A percentile compares a stretch with the other conserved stretches of the same genome.
These are phyloP conservation scores for Globodera rostochiensis DNA, from an alignment of 1,140 invertebrate species.

Conservation along the genomic window DNA sequence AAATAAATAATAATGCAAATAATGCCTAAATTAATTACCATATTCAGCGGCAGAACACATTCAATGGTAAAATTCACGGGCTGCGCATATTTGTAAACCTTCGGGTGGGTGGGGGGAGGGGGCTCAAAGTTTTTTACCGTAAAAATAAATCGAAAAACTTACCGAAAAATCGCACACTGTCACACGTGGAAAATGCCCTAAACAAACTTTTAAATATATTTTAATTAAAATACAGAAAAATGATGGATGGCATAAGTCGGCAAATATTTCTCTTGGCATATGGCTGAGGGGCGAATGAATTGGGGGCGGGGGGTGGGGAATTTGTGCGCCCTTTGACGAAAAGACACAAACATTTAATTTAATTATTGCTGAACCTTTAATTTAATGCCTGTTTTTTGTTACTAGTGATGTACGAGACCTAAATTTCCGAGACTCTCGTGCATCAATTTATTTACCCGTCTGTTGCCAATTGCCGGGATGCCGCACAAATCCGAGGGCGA, in stretches of 20 bases:
- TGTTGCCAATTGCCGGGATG: conserved; percentile 48
- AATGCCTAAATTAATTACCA: conserved; percentile 35
- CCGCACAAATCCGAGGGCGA: conserved; percentile 46
- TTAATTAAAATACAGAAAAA: too few species aligned
- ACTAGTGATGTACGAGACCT: too few species aligned
- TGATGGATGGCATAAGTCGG: too few species aligned
- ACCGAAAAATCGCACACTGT: conserved; percentile 57
- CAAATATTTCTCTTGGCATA: too few species aligned
- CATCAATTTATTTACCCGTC: conserved; percentile 11
- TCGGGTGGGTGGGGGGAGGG: background rate
- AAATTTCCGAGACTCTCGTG: too few species aligned
- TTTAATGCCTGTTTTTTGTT: too few species aligned
- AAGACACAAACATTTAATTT: too few species aligned
- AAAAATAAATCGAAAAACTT: conserved; percentile 5
- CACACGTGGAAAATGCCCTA: conserved; percentile 52
- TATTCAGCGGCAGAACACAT: conserved; percentile 54
- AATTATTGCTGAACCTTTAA: too few species aligned
- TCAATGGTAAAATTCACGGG: conserved; percentile 54
- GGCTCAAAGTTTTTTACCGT: background rate
- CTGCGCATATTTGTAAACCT: conserved; percentile 38
- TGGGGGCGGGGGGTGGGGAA: too few species aligned
- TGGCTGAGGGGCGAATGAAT: too few species aligned
- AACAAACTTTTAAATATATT: background rate
- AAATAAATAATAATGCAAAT: conserved; percentile 50
- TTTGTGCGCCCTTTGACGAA: too few species aligned